Base-by-base conservation (phyloP, 2,888 invertebrate species). In the Lycia hirtaria region DNA sequence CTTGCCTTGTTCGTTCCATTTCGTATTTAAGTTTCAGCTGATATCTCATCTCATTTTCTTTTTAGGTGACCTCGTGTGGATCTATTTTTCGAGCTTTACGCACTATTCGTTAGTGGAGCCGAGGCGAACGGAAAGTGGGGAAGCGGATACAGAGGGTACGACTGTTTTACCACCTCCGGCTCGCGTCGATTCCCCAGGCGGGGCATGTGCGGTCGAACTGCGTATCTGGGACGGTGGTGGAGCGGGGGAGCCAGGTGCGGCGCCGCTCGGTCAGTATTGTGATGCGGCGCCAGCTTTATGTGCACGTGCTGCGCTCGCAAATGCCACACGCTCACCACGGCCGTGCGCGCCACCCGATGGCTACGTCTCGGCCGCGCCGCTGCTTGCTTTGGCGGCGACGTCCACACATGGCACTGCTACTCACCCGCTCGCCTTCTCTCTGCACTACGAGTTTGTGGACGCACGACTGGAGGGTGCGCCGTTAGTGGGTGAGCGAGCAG, bases 31-130 rank as follows among this genome's bases (percentile, higher is more conserved):
- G 14, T 7, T 22, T 17, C 3, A 9, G 4, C 28, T 24, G 6
- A 10, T 28, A 19, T 1, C 32, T 7, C 40, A 6, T 3, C 9
- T 45, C 51, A 30, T 52, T 28, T 26, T 73, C 51, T 32, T 52
- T 28, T 26, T 73, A 92, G 93, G 95, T 47, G 97, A 97, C 81
- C 93, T 96, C 61, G 95, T 97, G 54, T 97, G 97, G 97, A 93
- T 97, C 68, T 97, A 96, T 85, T 97, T 97, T 81, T 94, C 96
- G 64, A 96, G 96, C 64, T 97, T 96, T 87, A 96, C 95, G 68
- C 96, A 97, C 71, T 94, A 96, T 76, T 96, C 96, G 63, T 88
- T 96, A 61, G 91, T 95, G 69, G 91, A 90, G 56, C 73, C 78
- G 49, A 80, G 83, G 2, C 81, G 86, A 4, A 89, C 89, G 59